Conservation (phyloP, 2,113 vertebrate species). For the Phaetusa simplex region DNA sequence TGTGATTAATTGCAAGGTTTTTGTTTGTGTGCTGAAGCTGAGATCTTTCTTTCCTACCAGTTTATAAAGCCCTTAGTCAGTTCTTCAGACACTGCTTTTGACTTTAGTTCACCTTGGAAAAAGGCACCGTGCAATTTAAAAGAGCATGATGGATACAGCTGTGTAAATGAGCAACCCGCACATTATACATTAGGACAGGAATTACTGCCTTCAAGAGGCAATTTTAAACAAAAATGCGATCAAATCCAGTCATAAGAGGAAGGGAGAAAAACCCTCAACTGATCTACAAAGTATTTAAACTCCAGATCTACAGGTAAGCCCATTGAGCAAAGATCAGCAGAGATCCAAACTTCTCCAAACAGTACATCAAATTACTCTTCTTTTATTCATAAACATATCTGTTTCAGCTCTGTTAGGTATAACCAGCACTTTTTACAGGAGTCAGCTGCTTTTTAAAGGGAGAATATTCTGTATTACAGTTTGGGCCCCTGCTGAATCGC, state of each 20-base stretch:
- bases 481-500: background rate
- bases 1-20: background rate
- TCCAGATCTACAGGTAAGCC: background rate
- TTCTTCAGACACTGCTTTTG: background rate
- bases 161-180: background rate
- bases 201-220: background rate
- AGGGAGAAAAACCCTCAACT: background rate
- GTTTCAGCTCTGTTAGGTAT: background rate
- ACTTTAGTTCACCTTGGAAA: background rate
- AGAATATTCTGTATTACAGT: background rate
- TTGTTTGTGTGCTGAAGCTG: background rate
- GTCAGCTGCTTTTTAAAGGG: background rate
- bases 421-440: background rate
- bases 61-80: background rate
- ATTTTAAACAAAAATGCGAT: background rate
- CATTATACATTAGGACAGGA: background rate
- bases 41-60: background rate
- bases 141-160: background rate
- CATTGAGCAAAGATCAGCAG: background rate
- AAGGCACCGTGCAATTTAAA: background rate
- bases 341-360: background rate
- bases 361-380: background rate
- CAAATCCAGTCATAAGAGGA: background rate
- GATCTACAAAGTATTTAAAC: background rate
- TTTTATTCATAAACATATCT: background rate